phyloP scores from a whole-genome alignment of 2,797 vertebrate species.

The Chloroceryle inda region DNA sequence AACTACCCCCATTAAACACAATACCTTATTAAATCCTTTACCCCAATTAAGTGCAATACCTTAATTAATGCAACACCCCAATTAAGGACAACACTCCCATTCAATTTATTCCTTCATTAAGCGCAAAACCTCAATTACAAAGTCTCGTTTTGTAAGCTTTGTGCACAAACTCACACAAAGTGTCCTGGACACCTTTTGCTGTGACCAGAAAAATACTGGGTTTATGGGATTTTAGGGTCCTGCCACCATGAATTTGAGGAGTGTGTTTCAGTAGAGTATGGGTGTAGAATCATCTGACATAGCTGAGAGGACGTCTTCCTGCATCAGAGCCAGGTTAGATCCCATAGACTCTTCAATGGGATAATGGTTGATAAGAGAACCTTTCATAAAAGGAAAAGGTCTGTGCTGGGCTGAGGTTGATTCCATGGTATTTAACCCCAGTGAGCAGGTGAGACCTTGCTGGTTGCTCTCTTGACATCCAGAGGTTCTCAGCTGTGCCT shows the following conservation, averaged over 20 bases:
- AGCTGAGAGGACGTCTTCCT: neutral
- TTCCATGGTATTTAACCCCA: neutral
- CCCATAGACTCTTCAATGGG: neutral
- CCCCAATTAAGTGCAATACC: conserved; percentile 43
- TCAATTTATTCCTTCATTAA: conserved; percentile 76
- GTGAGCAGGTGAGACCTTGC: neutral
- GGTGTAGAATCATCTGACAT: neutral
- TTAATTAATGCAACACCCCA: conserved; percentile 73
- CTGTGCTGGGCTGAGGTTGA: neutral
- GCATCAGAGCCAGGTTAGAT: neutral
- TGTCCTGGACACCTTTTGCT: conserved; percentile 33
- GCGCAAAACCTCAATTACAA: conserved; percentile 69
- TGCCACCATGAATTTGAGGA: neutral
- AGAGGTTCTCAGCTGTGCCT: neutral
- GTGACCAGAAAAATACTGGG: neutral
- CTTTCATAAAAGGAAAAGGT: neutral
- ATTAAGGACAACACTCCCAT: conserved; percentile 71
- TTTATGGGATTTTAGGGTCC: neutral
- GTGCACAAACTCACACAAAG: neutral
- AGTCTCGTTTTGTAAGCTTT: conserved; percentile 46
- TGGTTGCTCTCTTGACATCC: neutral
- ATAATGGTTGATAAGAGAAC: neutral
- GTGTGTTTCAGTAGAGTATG: neutral
- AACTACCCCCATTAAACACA: conserved; percentile 33
- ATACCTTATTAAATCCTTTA: conserved; percentile 48